Evolutionary conservation across 2,113 vertebrate species (phyloP).

Genomic region (Phyllopteryx taeniolatus): DNA sequence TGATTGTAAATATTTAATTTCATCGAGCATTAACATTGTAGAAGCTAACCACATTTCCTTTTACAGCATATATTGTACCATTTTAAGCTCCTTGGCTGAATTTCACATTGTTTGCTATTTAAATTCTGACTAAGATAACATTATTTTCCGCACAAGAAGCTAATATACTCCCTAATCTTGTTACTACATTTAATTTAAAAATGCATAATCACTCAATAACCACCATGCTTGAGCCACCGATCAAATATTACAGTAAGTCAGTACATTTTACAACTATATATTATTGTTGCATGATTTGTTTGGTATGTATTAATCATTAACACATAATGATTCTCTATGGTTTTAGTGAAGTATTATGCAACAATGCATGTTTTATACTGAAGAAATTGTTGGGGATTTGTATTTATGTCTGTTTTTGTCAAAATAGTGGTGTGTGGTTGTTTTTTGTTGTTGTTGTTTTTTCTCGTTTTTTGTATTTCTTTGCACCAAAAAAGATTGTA

Average conservation of each 20-base stretch:
- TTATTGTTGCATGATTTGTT: conserved; percentile 1
- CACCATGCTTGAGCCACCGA: not conserved
- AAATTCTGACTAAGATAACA: conserved; percentile 14
- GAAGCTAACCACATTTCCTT: conserved; percentile 44
- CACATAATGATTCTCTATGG: conserved; percentile 28
- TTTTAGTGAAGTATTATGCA: conserved; percentile 40
- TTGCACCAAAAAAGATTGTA: conserved; percentile 77
- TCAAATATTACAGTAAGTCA: not conserved
- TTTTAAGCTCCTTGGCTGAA: conserved; percentile 46
- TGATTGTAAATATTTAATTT: conserved; percentile 62
- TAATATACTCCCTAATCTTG: not conserved
- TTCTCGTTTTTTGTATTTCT: conserved; percentile 71
- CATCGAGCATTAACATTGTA: conserved; percentile 53
- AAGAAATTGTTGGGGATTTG: conserved; percentile 62
- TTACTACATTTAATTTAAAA: not conserved
- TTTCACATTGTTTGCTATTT: conserved; percentile 21
- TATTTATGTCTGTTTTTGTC: conserved; percentile 74
- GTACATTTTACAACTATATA: conserved; percentile 6
- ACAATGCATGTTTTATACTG: conserved; percentile 66
- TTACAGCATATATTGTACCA: conserved; percentile 26
- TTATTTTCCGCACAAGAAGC: conserved; percentile 3
- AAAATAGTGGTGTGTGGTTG: conserved; percentile 46
- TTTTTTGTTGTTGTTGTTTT: conserved; percentile 42
- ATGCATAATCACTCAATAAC: conserved; percentile 18
- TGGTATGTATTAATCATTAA: conserved; percentile 5